Evolutionary conservation across 2,888 invertebrate species (phyloP).

Genomic region (Chaetogeoica ovagalla): DNA sequence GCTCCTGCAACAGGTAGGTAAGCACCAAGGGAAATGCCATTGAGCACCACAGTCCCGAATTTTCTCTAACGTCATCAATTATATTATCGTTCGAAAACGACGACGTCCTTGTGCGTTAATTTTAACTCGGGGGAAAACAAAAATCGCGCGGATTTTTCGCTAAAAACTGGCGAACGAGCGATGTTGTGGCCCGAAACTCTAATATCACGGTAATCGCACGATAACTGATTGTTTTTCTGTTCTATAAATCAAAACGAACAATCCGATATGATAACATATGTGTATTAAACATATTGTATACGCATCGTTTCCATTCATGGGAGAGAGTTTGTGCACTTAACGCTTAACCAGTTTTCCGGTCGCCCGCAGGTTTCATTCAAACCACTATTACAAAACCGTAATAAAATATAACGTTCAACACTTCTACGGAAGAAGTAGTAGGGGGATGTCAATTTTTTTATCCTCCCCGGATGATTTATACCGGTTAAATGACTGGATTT

Average conservation of each 20-base stretch:
- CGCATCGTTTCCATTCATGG: conserved; percentile 37
- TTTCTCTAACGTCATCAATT: too few species aligned
- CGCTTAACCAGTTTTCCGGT: conserved; percentile 42
- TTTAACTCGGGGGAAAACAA: too few species aligned
- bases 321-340: conserved; percentile 39
- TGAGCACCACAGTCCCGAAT: too few species aligned
- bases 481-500: not conserved
- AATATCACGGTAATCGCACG: not conserved
- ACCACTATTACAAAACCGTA: conserved; percentile 10
- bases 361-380: conserved; percentile 35
- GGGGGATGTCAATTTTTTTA: conserved; percentile 3
- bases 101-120: too few species aligned
- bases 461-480: conserved; percentile 1
- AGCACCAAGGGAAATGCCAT: too few species aligned
- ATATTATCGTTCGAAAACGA: too few species aligned
- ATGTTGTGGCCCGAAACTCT: too few species aligned
- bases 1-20: too few species aligned
- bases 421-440: not conserved
- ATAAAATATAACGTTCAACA: not conserved
- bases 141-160: too few species aligned
- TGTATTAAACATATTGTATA: not conserved
- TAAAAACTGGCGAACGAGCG: too few species aligned
- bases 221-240: conserved; percentile 7
- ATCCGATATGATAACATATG: not conserved
- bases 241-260: conserved; percentile 35